Percentiles rank a stretch among this genome's conserved stretches.
Evolutionary conservation across 2,113 vertebrate species (phyloP).

Genomic region (Syngnathus typhle): DNA sequence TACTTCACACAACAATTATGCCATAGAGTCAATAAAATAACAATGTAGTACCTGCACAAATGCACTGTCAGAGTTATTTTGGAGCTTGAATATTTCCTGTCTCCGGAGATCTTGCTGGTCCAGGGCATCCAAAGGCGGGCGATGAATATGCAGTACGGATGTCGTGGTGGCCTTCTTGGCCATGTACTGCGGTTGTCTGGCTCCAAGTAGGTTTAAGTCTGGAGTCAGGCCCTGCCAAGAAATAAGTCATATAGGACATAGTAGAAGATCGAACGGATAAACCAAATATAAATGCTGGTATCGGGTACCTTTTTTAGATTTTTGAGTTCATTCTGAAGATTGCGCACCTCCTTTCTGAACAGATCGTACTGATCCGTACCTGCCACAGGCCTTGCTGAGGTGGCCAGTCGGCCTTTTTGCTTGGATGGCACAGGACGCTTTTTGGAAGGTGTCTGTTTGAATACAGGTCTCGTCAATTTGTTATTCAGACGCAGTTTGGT

Average conservation of each 20-base stretch:
- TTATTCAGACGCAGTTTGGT: constrained; percentile 24
- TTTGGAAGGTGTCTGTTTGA: constrained; percentile 52
- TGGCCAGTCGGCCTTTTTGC: constrained; percentile 39
- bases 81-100: neutral
- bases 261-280: neutral
- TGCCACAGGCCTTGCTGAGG: constrained; percentile 54
- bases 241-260: neutral
- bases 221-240: neutral
- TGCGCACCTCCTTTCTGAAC: constrained; percentile 47
- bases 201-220: neutral
- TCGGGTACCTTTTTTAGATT: constrained; percentile 11
- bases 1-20: neutral
- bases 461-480: constrained; percentile 42
- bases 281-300: neutral
- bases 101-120: neutral
- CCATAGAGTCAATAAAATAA: neutral
- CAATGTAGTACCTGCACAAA: neutral
- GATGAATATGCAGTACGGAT: neutral
- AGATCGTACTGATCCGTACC: constrained; percentile 21
- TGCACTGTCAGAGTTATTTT: neutral
- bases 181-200: neutral
- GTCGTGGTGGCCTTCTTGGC: neutral
- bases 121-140: neutral
- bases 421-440: constrained; percentile 20
- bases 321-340: constrained; percentile 71